Percentiles rank a stretch among this genome's conserved stretches.
phyloP scores from a whole-genome alignment of 2,113 vertebrate species.

The Lynx canadensis region DNA sequence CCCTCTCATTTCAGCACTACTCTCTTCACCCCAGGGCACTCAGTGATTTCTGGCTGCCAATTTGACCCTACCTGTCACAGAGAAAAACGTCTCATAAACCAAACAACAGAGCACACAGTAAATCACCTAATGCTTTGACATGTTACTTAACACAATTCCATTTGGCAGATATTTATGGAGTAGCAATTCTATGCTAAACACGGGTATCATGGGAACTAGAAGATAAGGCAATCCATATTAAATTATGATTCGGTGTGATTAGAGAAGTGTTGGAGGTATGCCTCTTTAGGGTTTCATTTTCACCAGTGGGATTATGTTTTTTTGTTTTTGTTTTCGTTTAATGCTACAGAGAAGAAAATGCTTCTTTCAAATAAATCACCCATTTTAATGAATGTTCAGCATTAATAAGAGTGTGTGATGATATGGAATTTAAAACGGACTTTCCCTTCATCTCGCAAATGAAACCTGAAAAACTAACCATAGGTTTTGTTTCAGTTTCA shows the following conservation, averaged over 20 bases:
- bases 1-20: background rate
- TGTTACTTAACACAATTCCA: background rate
- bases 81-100: background rate
- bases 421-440: background rate
- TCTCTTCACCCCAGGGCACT: background rate
- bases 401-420: background rate
- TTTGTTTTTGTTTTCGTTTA: background rate
- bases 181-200: background rate
- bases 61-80: background rate
- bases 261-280: background rate
- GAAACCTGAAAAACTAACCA: background rate
- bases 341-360: background rate
- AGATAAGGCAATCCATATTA: background rate
- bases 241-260: background rate
- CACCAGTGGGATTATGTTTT: background rate
- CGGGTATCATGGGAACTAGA: background rate
- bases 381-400: background rate
- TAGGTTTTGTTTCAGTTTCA: background rate
- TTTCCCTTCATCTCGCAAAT: background rate
- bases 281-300: background rate
- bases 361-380: background rate
- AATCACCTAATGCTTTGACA: constrained; percentile 29
- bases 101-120: background rate
- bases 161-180: background rate
- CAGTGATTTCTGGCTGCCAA: background rate